Conservation (phyloP, 1,140 invertebrate genomes). For the Callitettix versicolor region DNA sequence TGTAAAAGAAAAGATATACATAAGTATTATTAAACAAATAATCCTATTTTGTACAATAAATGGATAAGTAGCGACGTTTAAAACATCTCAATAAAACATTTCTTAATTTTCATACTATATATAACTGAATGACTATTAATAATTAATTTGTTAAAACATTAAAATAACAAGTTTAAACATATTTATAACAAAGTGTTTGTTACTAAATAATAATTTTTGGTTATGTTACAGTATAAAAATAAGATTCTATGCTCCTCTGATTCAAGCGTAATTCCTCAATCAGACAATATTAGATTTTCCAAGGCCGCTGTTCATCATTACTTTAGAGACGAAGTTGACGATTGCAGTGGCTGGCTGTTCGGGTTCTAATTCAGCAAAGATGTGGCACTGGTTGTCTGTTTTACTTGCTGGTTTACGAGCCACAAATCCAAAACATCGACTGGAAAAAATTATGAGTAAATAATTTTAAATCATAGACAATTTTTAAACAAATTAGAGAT, state of each 20-base stretch:
- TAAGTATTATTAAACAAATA: background rate
- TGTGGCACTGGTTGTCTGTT: constrained; percentile 89
- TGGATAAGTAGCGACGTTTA: too few species aligned
- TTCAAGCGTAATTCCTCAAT: background rate
- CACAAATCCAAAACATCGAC: constrained; percentile 87
- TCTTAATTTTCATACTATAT: background rate
- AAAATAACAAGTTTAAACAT: background rate
- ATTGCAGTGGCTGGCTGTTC: constrained; percentile 92
- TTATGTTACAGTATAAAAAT: background rate
- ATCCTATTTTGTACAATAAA: too few species aligned
- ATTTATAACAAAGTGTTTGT: background rate
- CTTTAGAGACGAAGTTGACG: constrained; percentile 91
- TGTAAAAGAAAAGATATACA: background rate
- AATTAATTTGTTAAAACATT: background rate
- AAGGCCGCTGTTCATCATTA: constrained; percentile 44
- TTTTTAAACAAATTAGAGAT: too few species aligned
- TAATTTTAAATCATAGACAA: too few species aligned
- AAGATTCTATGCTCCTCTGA: background rate
- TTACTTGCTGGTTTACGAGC: constrained; percentile 68
- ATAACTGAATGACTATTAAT: background rate
- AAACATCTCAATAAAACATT: background rate
- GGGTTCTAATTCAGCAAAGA: constrained; percentile 90
- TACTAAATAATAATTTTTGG: background rate
- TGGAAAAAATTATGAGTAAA: constrained; percentile 41
- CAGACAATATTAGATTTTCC: constrained; percentile 17